Base-by-base conservation (phyloP, 2,797 vertebrate species). In the Graptemys geographica region DNA sequence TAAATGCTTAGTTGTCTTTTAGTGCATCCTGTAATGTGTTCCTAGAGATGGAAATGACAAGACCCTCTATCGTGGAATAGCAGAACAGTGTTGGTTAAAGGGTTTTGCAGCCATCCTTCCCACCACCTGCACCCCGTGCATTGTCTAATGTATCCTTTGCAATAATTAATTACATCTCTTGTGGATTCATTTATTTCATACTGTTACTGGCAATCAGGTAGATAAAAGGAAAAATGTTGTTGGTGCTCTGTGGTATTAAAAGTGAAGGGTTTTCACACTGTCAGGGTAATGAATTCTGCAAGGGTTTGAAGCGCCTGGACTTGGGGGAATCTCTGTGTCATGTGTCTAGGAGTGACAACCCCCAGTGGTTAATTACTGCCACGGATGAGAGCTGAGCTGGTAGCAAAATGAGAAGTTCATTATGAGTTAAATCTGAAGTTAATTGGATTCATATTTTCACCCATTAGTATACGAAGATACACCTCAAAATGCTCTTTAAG, bases 321-420 rank as follows among this genome's bases (percentile, higher is more conserved):
- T 97, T 96, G 95, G 97, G 97, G 96, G 96, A 97, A 95, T 97
- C 97, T 97, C 95, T 25, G 78, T 98, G 98, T 98, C 98, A 98
- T 98, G 97, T 98, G 97, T 98, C 98, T 98, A 93, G 97, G 97
- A 98, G 96, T 98, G 98, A 98, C 98, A 98, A 98, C 98, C 98
- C 98, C 98, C 97, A 98, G 98, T 98, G 98, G 98, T 98, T 98
- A 98, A 98, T 98, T 98, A 98, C 98, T 98, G 98, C 98, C 98
- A 97, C 88, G 81, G 94, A 98, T 97, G 98, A 98, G 98, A 98
- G 97, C 97, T 85, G 98, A 98, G 98, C 97, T 98, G 97, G 97
- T 98, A 97, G 97, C 95, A 96, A 97, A 98, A 98, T 97, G 98
- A 98, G 98, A 98, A 98, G 98, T 98, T 98, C 98, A 98, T 98